Base-by-base conservation (phyloP, 2,113 vertebrate genomes). In the Engraulis encrasicolus region DNA sequence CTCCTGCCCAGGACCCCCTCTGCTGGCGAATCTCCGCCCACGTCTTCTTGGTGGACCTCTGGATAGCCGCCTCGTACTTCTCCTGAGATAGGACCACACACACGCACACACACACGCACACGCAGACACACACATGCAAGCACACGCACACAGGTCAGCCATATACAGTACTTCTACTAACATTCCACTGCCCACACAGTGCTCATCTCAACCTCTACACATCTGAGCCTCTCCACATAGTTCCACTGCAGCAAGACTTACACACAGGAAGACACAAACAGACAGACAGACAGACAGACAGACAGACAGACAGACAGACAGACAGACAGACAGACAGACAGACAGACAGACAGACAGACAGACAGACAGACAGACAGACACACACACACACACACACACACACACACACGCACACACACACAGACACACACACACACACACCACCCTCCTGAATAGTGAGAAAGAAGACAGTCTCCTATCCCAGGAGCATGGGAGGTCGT, bases 1-100 rank as follows among this genome's bases (percentile, higher is more conserved):
- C 96, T 1, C 97, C 97, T 0, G 97, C 97, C 98, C 97, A 98
- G 18, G 98, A 99, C 96, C 97, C 98, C 86, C 98, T 95, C 91
- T 99, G 98, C 90, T 98, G 97, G 61, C 98, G 97, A 91, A 99
- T 99, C 92, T 99, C 97, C 3, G 97, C 97, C 98, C 98, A 99
- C 0, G 98, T 98, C 93, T 99, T 99, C 95, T 99, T 99, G 52
- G 94, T 91, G 0, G 97, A 97, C 83, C 97, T 93, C 89, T 97
- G 96, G 88, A 99, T 96, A 11, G 96, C 98, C 0, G 97, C 96
- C 90, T 99, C 97, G 2, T 99, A 99, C 77, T 97, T 96, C 85
- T 99, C 97, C 98, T 99, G 88, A 58, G 1, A 84, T 23, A 36
- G 1, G 54, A 15, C 1, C 80, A 61, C 48, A 78, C 6, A 83